These are phyloP conservation scores for Leptinotarsa rubiginosa DNA, from an alignment of 2,888 invertebrate species.

Conservation along the genomic window DNA sequence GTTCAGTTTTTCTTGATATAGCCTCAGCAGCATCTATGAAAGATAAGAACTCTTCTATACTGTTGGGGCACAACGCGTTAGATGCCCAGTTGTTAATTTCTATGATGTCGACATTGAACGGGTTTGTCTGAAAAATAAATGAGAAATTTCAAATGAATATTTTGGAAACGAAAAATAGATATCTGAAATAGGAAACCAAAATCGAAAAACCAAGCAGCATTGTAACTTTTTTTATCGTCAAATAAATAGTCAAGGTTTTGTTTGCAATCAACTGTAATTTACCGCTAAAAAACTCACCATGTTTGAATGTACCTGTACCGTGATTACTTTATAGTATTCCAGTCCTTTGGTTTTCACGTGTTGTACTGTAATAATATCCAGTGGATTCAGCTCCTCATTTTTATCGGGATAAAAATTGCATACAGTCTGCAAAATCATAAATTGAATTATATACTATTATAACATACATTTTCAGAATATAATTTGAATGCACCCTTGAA, in stretches of 20 bases:
- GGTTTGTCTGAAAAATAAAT: constrained; percentile 7
- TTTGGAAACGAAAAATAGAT: too few species aligned
- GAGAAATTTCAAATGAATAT: too few species aligned
- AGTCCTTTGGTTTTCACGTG: constrained; percentile 33
- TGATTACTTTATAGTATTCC: constrained; percentile 34
- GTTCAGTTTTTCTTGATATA: constrained; percentile 57
- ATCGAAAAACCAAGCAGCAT: too few species aligned
- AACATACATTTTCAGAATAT: too few species aligned
- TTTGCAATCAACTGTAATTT: too few species aligned
- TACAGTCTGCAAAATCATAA: constrained; percentile 34
- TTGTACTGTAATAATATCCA: constrained; percentile 39
- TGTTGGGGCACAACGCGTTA: constrained; percentile 51
- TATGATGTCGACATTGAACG: constrained; percentile 47
- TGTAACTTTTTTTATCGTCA: too few species aligned
- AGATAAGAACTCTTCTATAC: constrained; percentile 56
- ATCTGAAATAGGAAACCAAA: too few species aligned
- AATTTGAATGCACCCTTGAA: too few species aligned
- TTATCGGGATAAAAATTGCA: constrained; percentile 42
- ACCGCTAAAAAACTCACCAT: constrained; percentile 27
- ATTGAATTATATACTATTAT: too few species aligned
- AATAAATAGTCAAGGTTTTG: too few species aligned
- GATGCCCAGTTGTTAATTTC: constrained; percentile 59
- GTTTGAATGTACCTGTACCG: constrained; percentile 30
- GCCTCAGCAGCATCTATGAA: constrained; percentile 62
- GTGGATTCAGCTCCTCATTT: constrained; percentile 33